These are phyloP conservation scores for Hydriomena furcata DNA, from an alignment of 2,888 invertebrate genomes.

Conservation along the genomic window DNA sequence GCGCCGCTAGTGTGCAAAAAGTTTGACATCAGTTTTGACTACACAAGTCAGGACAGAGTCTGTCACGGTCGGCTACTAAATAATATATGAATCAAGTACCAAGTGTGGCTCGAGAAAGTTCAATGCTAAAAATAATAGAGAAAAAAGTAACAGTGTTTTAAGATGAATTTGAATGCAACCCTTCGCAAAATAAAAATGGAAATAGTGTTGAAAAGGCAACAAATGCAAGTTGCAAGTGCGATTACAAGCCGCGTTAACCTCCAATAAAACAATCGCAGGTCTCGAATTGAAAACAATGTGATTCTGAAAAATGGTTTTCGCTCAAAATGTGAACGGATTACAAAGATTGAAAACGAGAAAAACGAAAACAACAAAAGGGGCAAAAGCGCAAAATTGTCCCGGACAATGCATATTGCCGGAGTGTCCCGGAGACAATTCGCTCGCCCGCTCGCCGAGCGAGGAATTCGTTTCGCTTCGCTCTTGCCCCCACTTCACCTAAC, in stretches of 20 bases:
- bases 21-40: too few species aligned
- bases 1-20: too few species aligned
- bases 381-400: conserved; percentile 58
- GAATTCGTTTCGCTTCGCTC: conserved; percentile 30
- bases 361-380: conserved; percentile 52
- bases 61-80: too few species aligned
- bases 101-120: too few species aligned
- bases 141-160: too few species aligned
- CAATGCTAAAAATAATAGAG: too few species aligned
- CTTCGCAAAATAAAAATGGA: too few species aligned
- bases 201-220: conserved; percentile 3
- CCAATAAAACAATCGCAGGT: conserved; percentile 32
- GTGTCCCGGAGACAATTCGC: conserved; percentile 34
- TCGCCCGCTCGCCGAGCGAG: conserved; percentile 21
- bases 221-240: conserved; percentile 4
- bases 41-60: too few species aligned
- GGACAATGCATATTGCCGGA: conserved; percentile 65
- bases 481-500: conserved; percentile 42
- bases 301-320: conserved; percentile 40
- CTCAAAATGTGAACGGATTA: conserved; percentile 49
- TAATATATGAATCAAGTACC: too few species aligned
- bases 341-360: conserved; percentile 51
- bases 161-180: too few species aligned
- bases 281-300: conserved; percentile 35
- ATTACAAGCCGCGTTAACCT: conserved; percentile 28